These are phyloP conservation scores for Cyphomyrmex costatus DNA, from an alignment of 1,140 invertebrate genomes.

Conservation along the genomic window DNA sequence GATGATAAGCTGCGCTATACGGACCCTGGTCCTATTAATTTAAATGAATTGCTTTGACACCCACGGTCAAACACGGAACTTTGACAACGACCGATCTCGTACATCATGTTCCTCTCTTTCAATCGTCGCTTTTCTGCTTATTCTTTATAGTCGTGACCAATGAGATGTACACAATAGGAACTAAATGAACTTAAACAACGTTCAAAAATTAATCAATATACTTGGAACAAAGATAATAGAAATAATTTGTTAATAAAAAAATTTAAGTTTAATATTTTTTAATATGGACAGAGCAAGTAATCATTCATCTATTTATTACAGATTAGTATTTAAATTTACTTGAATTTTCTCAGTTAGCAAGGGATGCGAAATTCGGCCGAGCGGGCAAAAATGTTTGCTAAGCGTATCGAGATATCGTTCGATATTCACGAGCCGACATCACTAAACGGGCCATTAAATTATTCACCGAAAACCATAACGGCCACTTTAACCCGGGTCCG, in stretches of 20 bases:
- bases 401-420: conserved; percentile 42
- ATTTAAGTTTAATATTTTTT: background rate
- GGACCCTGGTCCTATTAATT: conserved; percentile 77
- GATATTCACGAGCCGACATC: conserved; percentile 63
- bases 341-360: conserved; percentile 6
- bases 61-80: conserved; percentile 9
- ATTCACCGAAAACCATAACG: conserved; percentile 65
- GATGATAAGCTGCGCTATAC: conserved; percentile 63
- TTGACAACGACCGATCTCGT: background rate
- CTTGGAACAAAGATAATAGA: background rate
- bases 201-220: background rate
- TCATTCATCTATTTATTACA: background rate
- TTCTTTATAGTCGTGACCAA: background rate
- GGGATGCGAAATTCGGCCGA: background rate
- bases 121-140: background rate
- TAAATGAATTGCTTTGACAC: conserved; percentile 78
- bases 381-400: conserved; percentile 48
- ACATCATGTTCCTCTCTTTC: background rate
- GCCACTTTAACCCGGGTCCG: conserved; percentile 43
- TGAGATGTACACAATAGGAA: background rate
- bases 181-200: background rate
- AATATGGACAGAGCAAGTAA: too few species aligned
- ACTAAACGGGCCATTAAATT: conserved; percentile 63
- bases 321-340: background rate
- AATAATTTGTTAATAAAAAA: background rate